These are phyloP conservation scores for Etheostoma spectabile DNA, from an alignment of 2,113 vertebrate genomes.

Conservation along the genomic window DNA sequence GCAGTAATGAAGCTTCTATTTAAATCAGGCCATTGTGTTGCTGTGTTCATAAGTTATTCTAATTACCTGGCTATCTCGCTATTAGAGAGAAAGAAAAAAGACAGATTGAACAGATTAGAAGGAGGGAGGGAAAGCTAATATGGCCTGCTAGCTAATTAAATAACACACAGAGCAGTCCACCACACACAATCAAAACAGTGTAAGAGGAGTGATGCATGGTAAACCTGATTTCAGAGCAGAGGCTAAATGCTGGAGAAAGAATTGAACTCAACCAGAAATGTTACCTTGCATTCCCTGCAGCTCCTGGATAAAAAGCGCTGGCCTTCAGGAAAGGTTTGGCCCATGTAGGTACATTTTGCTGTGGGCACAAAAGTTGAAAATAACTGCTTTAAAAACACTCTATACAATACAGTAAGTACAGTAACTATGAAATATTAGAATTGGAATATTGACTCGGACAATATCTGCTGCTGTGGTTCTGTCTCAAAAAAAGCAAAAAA, in stretches of 20 bases:
- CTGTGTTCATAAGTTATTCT: constrained; percentile 65
- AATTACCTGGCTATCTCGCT: constrained; percentile 65
- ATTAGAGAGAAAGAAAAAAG: constrained; percentile 38
- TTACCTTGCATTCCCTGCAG: constrained; percentile 95
- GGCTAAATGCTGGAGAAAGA: not conserved
- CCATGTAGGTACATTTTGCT: constrained; percentile 93
- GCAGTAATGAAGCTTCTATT: constrained; percentile 54
- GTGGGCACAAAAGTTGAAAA: constrained; percentile 36
- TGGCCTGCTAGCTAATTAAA: constrained; percentile 61
- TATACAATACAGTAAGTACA: not conserved
- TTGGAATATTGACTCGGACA: not conserved
- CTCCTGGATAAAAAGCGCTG: constrained; percentile 88
- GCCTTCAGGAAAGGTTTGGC: constrained; percentile 90
- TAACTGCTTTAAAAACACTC: not conserved
- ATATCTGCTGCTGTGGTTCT: not conserved
- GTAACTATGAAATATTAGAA: constrained; percentile 2
- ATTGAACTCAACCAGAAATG: not conserved
- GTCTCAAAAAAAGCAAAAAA: not conserved
- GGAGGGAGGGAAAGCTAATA: constrained; percentile 55
- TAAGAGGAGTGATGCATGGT: not conserved
- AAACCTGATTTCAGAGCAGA: not conserved
- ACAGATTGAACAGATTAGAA: constrained; percentile 59
- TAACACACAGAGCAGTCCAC: constrained; percentile 28
- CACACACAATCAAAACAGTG: constrained; percentile 7
- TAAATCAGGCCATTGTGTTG: constrained; percentile 64